These are phyloP conservation scores for Cairina moschata DNA, from an alignment of 2,113 vertebrate species.

Conservation along the genomic window DNA sequence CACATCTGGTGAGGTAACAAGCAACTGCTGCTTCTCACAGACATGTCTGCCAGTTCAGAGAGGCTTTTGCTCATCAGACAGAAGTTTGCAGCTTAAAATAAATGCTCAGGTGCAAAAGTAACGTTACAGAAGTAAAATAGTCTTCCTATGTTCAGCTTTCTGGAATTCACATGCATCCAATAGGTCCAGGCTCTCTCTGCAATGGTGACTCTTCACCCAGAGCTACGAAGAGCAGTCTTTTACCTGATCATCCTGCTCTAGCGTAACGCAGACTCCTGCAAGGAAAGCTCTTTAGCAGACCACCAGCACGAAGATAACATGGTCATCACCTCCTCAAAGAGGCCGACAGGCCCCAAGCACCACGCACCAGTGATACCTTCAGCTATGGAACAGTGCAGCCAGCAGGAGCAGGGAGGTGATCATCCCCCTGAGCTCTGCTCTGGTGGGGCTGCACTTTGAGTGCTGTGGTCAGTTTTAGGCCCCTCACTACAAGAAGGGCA, in stretches of 20 bases:
- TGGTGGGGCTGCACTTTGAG: too few species aligned
- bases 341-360: too few species aligned
- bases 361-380: rapidly evolving
- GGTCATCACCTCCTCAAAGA: too few species aligned
- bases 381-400: not conserved
- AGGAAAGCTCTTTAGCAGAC: not conserved
- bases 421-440: too few species aligned
- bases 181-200: not conserved
- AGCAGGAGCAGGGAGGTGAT: too few species aligned
- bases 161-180: not conserved
- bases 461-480: too few species aligned
- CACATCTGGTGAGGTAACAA: not conserved
- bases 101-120: not conserved
- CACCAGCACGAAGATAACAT: rapidly evolving
- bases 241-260: not conserved
- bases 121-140: not conserved
- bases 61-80: not conserved
- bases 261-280: rapidly evolving
- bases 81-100: not conserved
- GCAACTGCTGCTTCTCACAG: rapidly evolving
- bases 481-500: too few species aligned
- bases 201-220: not conserved
- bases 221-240: not conserved
- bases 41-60: not conserved
- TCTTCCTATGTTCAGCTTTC: not conserved